Evolutionary conservation across 2,113 vertebrate genomes (phyloP), one percentile per base, ranked within the genome.

Genomic region (Malurus cyaneus): DNA sequence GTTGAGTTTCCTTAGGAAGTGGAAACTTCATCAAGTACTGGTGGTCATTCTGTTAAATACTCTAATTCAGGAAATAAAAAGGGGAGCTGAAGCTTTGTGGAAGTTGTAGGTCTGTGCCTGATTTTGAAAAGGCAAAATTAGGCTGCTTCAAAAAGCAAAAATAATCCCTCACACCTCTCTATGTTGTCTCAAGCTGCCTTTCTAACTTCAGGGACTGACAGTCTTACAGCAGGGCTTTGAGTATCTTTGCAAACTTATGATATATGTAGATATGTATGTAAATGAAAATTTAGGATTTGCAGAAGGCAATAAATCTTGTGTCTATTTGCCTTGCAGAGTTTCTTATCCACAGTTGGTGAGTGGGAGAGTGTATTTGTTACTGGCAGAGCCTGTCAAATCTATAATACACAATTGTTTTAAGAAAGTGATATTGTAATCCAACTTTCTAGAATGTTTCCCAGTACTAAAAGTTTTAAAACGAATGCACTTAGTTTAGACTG

Each of bases 291-390:
- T 64, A n/a, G 88, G 76, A 78, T 92, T 70, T 93, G 74, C 76
- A 93, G 89, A 88, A 93, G 49, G 88, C 79, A 88, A 59, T 94
- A 88, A 88, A 93, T 93, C 88, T 92, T 71, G 47, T 88, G 89
- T 96, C 92, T 82, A 41, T 95, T 97, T 96, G 92, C 88, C 85
- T 90, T 94, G 88, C 88, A 94, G 83, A 92, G 70, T 90, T 93
- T 88, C 82, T 88, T 90, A 80, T 7, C 82, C 88, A 83, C 93
- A 97, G 94, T 73, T 96, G 95, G 89, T 96, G 95, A 93, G 95
- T 97, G 85, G 96, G 95, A 95, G 94, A 86, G 49, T 80, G 60
- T 94, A 94, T 94, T 94, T 93, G 94, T 96, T 86, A 80, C 77
- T 96, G 80, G 88, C 86, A 95, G 86, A 96, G 89, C 64, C 62